A percentile compares a stretch with the other conserved stretches of the same genome.
These are phyloP conservation scores for Troides oblongomaculatus DNA, from an alignment of 2,888 invertebrate species.

Conservation along the genomic window DNA sequence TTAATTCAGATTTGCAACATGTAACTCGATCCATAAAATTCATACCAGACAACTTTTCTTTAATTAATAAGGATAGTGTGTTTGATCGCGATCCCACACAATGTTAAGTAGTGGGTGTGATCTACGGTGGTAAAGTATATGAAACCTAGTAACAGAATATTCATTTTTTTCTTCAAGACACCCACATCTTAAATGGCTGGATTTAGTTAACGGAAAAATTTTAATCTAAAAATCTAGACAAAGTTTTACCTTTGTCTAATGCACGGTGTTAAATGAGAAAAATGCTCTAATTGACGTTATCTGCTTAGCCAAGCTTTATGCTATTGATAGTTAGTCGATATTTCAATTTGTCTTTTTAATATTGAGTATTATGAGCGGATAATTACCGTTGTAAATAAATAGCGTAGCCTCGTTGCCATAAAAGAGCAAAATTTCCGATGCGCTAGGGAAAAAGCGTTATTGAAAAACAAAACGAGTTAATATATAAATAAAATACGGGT, in stretches of 20 bases:
- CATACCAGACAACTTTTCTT: too few relatives aligned
- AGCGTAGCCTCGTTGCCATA: constrained; percentile 68
- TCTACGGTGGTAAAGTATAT: too few relatives aligned
- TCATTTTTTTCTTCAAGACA: too few relatives aligned
- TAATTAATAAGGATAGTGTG: too few relatives aligned
- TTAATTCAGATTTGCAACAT: too few relatives aligned
- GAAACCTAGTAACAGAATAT: too few relatives aligned
- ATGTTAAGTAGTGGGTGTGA: too few relatives aligned
- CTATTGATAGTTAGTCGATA: constrained; percentile 43
- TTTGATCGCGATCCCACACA: too few relatives aligned
- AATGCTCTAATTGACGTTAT: neutral
- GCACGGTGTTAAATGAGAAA: neutral
- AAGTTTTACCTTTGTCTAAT: neutral
- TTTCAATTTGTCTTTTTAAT: constrained; percentile 67
- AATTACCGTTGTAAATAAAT: constrained; percentile 74
- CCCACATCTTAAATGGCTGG: too few relatives aligned
- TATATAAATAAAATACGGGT: constrained; percentile 81
- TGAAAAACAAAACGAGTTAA: constrained; percentile 76
- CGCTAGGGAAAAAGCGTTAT: constrained; percentile 75
- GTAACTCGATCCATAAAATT: too few relatives aligned
- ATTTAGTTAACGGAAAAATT: too few relatives aligned
- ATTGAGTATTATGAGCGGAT: constrained; percentile 66
- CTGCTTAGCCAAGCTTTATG: neutral
- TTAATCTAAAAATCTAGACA: too few relatives aligned
- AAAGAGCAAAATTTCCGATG: constrained; percentile 76